Evolutionary conservation across 2,888 invertebrate genomes (phyloP).

Genomic region (Orgyia antiqua): DNA sequence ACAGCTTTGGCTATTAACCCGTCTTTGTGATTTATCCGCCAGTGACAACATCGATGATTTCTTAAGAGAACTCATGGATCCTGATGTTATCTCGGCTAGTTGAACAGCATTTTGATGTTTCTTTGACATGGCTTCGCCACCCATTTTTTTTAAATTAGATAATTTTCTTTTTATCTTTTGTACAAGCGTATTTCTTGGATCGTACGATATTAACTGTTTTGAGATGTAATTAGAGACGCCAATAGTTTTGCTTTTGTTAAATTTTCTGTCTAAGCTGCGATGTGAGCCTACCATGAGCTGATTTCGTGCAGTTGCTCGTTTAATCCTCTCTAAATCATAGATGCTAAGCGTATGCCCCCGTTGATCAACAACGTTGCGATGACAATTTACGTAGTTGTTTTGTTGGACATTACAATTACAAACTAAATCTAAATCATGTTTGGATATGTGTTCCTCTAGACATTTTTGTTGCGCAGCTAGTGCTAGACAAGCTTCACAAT

Average conservation of each 20-base stretch:
- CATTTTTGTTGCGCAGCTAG: constrained; percentile 63
- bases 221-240: constrained; percentile 72
- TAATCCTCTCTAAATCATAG: constrained; percentile 67
- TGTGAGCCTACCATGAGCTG: constrained; percentile 57
- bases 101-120: constrained; percentile 71
- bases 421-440: constrained; percentile 64
- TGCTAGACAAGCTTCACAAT: constrained; percentile 71
- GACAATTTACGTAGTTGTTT: constrained; percentile 62
- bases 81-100: constrained; percentile 68
- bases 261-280: constrained; percentile 70
- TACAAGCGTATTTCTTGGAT: constrained; percentile 66
- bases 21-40: constrained; percentile 62
- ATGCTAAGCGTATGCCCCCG: constrained; percentile 66
- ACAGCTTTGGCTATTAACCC: constrained; percentile 66
- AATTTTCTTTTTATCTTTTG: constrained; percentile 73
- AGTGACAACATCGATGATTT: constrained; percentile 69
- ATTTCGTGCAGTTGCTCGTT: constrained; percentile 55
- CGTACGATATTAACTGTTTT: constrained; percentile 70
- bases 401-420: constrained; percentile 71
- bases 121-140: constrained; percentile 66
- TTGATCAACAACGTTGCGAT: constrained; percentile 50
- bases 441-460: constrained; percentile 57
- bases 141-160: constrained; percentile 70
- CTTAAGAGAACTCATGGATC: constrained; percentile 64
- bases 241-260: constrained; percentile 64